Percentiles rank a stretch among this genome's conserved stretches.
These are phyloP conservation scores for Leucosticte australis DNA, from an alignment of 2,113 vertebrate species.

Conservation along the genomic window DNA sequence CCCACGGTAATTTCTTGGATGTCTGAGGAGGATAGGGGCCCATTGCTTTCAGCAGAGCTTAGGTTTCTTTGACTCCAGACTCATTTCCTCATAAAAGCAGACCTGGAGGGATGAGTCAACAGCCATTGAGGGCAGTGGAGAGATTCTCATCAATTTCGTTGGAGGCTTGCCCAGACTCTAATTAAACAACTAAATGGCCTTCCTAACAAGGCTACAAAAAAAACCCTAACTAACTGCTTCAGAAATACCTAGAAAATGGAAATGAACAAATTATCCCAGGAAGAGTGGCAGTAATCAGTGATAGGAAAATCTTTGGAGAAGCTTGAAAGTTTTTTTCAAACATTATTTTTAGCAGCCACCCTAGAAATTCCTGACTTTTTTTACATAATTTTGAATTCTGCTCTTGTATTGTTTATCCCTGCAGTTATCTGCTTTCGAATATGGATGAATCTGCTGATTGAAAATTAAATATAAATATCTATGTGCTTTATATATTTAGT, in stretches of 20 bases:
- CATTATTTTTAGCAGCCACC: neutral
- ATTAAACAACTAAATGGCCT: constrained; percentile 10
- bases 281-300: neutral
- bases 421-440: constrained; percentile 49
- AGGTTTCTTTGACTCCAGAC: neutral
- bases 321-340: neutral
- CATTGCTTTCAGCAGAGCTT: neutral
- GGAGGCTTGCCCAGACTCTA: neutral
- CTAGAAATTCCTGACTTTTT: constrained; percentile 26
- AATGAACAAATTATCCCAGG: neutral
- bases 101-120: constrained; percentile 3
- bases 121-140: neutral
- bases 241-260: constrained; percentile 17
- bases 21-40: neutral
- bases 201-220: neutral
- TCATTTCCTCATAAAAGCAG: neutral
- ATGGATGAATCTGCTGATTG: constrained; percentile 45
- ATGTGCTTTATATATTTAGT: constrained; percentile 35
- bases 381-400: constrained; percentile 35
- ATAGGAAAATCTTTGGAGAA: constrained; percentile 4
- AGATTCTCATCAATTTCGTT: neutral
- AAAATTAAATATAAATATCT: constrained; percentile 61
- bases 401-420: constrained; percentile 51
- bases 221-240: neutral
- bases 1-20: neutral